Conservation (phyloP, 2,888 invertebrate species). For the Melikaiella ostensackeni region DNA sequence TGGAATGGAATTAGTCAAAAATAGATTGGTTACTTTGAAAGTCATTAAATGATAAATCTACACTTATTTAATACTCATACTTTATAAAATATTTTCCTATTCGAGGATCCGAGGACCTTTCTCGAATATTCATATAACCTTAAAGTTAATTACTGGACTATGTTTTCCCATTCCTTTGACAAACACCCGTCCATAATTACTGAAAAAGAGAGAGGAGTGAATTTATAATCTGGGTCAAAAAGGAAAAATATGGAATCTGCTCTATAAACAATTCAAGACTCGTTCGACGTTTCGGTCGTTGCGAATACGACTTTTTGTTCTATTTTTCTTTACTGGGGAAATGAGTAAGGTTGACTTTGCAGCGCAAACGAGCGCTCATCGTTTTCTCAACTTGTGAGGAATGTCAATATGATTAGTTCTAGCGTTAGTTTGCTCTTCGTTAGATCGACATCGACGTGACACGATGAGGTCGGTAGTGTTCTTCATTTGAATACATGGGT, state of each 20-base stretch:
- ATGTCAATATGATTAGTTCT: constrained; percentile 20
- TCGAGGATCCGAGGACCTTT: neutral
- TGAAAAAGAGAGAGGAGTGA: neutral
- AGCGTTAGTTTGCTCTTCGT: constrained; percentile 20
- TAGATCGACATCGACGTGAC: constrained; percentile 21
- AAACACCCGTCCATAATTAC: neutral
- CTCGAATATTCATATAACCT: neutral
- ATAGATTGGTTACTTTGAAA: no score
- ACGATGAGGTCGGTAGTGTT: neutral
- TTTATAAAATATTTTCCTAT: no score
- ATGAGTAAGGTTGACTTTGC: constrained; percentile 6
- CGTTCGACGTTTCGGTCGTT: neutral
- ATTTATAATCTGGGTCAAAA: neutral
- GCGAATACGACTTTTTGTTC: neutral
- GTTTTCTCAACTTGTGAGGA: constrained; percentile 16
- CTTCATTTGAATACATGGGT: constrained; percentile 2
- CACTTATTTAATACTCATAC: no score
- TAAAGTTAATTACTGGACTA: neutral
- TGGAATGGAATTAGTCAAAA: no score
- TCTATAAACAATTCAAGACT: neutral
- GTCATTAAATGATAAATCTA: no score
- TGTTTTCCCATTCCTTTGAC: no score
- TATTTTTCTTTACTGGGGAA: neutral
- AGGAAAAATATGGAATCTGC: neutral
- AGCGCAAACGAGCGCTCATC: constrained; percentile 9